A percentile compares a stretch with the other conserved stretches of the same genome.
Conservation (phyloP, 2,113 vertebrate genomes). For the Oenanthe oenanthe region DNA sequence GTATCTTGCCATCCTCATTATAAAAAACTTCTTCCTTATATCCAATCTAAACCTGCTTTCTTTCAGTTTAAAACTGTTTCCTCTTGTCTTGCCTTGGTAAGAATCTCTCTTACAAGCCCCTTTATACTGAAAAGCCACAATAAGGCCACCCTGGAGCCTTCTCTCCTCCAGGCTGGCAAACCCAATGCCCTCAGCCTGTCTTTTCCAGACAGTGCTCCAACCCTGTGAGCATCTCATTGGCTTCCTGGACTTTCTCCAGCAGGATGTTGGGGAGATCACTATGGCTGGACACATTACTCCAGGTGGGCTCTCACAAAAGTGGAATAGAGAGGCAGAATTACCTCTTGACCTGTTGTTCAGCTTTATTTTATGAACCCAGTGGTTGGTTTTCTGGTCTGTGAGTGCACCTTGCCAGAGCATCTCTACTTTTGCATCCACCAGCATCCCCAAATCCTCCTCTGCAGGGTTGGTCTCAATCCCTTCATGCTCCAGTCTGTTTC, state of each 20-base stretch:
- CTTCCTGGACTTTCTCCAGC: background rate
- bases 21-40: background rate
- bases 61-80: background rate
- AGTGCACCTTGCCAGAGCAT: fast-evolving
- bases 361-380: background rate
- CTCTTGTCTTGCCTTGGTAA: background rate
- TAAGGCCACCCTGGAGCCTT: background rate
- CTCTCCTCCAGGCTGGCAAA: background rate
- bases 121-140: background rate
- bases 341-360: background rate
- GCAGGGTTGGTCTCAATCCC: background rate
- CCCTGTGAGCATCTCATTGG: background rate
- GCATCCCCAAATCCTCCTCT: background rate
- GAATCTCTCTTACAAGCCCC: background rate
- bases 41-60: background rate
- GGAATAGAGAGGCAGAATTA: background rate
- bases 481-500: background rate
- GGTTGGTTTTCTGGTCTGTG: background rate
- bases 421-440: background rate
- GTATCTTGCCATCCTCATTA: background rate
- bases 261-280: background rate
- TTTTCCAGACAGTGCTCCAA: background rate
- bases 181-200: background rate
- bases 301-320: background rate
- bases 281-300: background rate